Evolutionary conservation across 2,113 vertebrate species (phyloP).

Genomic region (Brachyhypopomus occidentalis): DNA sequence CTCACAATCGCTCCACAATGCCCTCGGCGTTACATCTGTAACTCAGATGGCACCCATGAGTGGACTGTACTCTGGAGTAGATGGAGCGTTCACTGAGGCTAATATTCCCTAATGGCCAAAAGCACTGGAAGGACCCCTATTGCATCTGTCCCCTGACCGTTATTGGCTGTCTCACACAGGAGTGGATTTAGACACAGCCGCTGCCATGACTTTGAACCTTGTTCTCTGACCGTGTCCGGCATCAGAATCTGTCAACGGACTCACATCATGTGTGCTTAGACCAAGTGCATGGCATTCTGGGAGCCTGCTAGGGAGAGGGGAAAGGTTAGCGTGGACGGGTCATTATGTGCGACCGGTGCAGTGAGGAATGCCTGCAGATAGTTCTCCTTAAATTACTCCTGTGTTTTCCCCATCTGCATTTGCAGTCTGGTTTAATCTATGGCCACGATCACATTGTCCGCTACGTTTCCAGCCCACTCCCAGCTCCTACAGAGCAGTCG

Average conservation of each 20-base stretch:
- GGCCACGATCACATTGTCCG: constrained; percentile 6
- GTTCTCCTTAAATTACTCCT: constrained; percentile 47
- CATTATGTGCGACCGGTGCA: constrained; percentile 21
- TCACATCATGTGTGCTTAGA: background rate
- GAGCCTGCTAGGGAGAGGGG: constrained; percentile 10
- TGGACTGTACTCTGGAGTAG: background rate
- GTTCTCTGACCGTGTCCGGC: constrained; percentile 17
- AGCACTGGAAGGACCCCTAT: background rate
- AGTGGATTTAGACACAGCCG: constrained; percentile 19
- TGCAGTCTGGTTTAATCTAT: constrained; percentile 52
- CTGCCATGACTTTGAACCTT: constrained; percentile 14
- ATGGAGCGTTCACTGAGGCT: constrained; percentile 13
- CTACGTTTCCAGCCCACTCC: constrained; percentile 20
- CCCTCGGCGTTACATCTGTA: background rate
- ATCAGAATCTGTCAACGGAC: constrained; percentile 24
- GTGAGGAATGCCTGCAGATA: constrained; percentile 32
- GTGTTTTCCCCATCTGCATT: constrained; percentile 35
- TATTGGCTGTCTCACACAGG: constrained; percentile 14
- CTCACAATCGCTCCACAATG: no score
- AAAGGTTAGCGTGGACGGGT: constrained; percentile 3
- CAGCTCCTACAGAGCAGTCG: constrained; percentile 36
- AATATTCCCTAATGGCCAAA: background rate
- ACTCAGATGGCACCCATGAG: background rate
- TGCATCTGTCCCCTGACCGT: constrained; percentile 4
- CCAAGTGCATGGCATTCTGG: background rate